phyloP scores from a whole-genome alignment of 2,113 vertebrate genomes.

The Diadophis punctatus region DNA sequence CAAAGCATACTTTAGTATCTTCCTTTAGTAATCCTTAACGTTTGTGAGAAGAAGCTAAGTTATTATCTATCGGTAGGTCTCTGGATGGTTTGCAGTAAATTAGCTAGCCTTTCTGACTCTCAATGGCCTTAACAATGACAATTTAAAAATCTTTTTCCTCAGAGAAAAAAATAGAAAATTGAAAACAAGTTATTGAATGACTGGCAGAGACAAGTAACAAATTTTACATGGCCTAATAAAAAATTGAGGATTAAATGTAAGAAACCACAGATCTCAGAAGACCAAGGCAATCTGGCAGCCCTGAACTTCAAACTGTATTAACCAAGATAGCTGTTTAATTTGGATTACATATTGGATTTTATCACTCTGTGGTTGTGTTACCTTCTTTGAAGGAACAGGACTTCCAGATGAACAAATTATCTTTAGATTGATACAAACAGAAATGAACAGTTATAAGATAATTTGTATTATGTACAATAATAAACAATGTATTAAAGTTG shows the following conservation, averaged over 20 bases:
- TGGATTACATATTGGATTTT: neutral
- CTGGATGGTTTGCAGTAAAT: neutral
- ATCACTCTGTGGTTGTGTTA: neutral
- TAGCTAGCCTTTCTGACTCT: neutral
- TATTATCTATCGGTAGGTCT: neutral
- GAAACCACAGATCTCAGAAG: neutral
- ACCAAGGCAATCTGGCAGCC: neutral
- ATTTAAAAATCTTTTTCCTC: neutral
- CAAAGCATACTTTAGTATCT: neutral
- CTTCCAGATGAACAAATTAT: neutral
- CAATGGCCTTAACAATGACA: neutral
- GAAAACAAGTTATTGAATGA: neutral
- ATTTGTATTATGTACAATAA: neutral
- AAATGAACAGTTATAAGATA: neutral
- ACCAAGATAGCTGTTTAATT: neutral
- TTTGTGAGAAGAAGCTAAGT: neutral
- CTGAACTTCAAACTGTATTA: neutral
- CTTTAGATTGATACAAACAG: neutral
- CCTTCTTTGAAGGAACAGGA: neutral
- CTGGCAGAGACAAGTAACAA: neutral
- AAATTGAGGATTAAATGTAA: neutral
- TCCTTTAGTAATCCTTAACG: neutral
- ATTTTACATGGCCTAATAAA: neutral
- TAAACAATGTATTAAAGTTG: neutral
- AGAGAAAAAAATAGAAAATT: neutral